These are phyloP conservation scores for Catagonus wagneri DNA, from an alignment of 2,113 vertebrate species.

Conservation along the genomic window DNA sequence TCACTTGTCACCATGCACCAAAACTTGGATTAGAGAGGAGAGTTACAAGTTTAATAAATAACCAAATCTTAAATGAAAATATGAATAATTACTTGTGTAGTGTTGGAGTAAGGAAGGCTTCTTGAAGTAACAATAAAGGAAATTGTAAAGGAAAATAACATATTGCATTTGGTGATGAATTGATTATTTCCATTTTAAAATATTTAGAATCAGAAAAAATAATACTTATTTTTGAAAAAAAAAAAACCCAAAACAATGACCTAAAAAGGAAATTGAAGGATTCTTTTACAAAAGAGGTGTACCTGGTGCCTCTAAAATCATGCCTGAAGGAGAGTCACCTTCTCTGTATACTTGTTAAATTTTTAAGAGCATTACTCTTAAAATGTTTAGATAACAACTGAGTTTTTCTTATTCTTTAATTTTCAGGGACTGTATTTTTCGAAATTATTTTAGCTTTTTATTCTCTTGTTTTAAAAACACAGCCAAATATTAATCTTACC, in stretches of 20 bases:
- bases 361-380: neutral
- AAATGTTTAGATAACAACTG: neutral
- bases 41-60: neutral
- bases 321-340: neutral
- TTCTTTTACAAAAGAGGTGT: neutral
- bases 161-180: neutral
- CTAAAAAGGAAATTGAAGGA: neutral
- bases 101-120: neutral
- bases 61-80: neutral
- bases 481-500: conserved; percentile 4
- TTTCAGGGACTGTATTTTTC: neutral
- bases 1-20: neutral
- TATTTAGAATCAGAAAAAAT: conserved; percentile 4
- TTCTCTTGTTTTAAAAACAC: conserved; percentile 9
- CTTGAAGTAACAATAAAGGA: neutral
- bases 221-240: neutral
- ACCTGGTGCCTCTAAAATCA: neutral
- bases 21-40: neutral
- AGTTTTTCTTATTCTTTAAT: neutral
- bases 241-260: neutral
- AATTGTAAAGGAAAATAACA: neutral
- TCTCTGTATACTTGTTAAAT: neutral
- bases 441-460: conserved; percentile 34
- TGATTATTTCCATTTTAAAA: conserved; percentile 3
- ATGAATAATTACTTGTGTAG: neutral